Conservation (phyloP, 2,797 vertebrate genomes). For the Hypotaenidia philippensis region DNA sequence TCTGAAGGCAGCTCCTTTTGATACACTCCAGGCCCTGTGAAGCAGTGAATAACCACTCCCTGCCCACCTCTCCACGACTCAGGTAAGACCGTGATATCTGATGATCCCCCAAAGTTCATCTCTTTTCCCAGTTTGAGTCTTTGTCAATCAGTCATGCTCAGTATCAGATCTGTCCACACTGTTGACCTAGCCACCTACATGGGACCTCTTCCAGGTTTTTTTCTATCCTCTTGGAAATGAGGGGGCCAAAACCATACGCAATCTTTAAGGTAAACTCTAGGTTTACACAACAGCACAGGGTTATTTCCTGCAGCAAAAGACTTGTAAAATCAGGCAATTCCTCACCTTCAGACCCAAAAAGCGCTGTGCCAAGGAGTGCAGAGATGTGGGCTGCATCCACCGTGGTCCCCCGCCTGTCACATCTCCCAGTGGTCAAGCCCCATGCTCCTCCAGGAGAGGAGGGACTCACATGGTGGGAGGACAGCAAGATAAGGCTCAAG, state of each 20-base stretch:
- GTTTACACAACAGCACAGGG: background rate
- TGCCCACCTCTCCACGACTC: background rate
- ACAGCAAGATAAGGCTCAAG: background rate
- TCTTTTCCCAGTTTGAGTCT: background rate
- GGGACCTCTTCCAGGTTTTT: background rate
- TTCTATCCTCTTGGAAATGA: background rate
- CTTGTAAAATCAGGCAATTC: background rate
- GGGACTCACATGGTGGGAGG: accelerated
- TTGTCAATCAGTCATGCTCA: background rate
- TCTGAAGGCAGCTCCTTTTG: background rate
- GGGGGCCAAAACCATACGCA: background rate
- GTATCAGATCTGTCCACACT: background rate
- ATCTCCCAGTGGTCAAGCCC: accelerated
- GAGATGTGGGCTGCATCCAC: background rate
- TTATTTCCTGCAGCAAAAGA: background rate
- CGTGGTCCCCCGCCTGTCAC: accelerated
- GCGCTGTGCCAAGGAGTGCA: background rate
- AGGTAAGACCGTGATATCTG: background rate
- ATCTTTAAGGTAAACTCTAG: background rate
- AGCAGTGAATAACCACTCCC: background rate
- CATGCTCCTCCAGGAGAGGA: background rate
- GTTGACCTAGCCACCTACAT: accelerated
- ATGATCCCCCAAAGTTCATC: background rate
- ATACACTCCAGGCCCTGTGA: background rate
- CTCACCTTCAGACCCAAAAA: background rate